A percentile compares a stretch with the other conserved stretches of the same genome.
These are phyloP conservation scores for Cyrtonyx montezumae DNA, from an alignment of 2,113 vertebrate species.

Conservation along the genomic window DNA sequence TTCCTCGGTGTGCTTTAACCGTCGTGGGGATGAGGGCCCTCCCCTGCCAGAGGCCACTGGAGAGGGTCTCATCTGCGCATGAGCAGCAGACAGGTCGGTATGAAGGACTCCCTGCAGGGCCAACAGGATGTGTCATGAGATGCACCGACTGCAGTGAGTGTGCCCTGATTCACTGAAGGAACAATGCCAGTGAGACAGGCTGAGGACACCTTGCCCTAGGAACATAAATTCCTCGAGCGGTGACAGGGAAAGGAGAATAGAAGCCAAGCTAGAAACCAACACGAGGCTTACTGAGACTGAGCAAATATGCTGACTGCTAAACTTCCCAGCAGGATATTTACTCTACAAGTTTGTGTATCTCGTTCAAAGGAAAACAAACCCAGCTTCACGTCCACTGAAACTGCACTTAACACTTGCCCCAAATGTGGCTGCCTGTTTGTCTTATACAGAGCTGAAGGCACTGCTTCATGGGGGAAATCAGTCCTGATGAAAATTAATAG, in stretches of 20 bases:
- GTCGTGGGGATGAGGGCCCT: neutral
- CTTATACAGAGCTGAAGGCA: neutral
- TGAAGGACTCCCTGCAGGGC: neutral
- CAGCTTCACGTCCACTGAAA: neutral
- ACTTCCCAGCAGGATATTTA: neutral
- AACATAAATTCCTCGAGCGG: neutral
- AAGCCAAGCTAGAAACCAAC: neutral
- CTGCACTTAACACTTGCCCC: neutral
- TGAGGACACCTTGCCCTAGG: neutral
- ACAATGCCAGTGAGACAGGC: neutral
- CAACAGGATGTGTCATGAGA: accelerated
- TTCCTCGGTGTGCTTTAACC: neutral
- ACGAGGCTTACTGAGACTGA: neutral
- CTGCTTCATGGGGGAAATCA: neutral
- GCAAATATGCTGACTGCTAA: neutral
- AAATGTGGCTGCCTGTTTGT: neutral
- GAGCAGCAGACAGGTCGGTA: neutral
- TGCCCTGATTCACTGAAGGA: neutral
- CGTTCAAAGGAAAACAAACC: neutral
- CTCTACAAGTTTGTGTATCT: neutral
- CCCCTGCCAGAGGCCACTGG: neutral
- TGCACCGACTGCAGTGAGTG: neutral
- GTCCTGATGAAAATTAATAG: neutral
- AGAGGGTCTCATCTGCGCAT: no score
- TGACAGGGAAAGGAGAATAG: neutral